These are phyloP conservation scores for Nothura maculosa DNA, from an alignment of 2,797 vertebrate species.

Conservation along the genomic window DNA sequence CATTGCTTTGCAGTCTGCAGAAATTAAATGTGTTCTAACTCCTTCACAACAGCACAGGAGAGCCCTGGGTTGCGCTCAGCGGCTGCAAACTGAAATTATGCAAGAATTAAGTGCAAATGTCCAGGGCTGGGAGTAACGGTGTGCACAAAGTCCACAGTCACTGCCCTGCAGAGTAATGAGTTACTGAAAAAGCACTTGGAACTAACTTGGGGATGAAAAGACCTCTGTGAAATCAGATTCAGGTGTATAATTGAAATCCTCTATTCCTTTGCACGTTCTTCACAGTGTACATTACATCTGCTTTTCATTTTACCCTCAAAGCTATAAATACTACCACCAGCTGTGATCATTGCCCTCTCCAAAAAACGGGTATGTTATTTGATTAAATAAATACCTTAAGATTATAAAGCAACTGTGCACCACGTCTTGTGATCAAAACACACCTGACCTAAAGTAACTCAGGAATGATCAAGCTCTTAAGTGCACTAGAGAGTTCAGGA, in stretches of 20 bases:
- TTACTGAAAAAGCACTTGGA: not conserved
- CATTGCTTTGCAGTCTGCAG: fast-evolving
- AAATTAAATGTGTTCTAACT: fast-evolving
- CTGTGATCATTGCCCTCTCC: not conserved
- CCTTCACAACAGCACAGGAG: no score
- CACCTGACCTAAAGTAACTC: not conserved
- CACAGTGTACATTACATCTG: fast-evolving
- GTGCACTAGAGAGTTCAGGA: no score
- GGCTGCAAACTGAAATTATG: fast-evolving
- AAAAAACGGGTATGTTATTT: not conserved
- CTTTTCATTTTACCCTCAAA: not conserved
- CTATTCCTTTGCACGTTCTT: not conserved
- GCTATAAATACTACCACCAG: not conserved
- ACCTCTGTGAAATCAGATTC: not conserved
- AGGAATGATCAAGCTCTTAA: not conserved
- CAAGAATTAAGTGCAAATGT: fast-evolving
- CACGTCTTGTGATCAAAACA: no score
- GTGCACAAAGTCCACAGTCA: fast-evolving
- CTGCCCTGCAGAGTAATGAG: fast-evolving
- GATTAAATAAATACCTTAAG: not conserved
- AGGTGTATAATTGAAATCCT: not conserved
- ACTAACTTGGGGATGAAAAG: fast-evolving
- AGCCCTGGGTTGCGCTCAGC: fast-evolving
- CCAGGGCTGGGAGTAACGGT: fast-evolving
- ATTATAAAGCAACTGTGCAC: not conserved